Evolutionary conservation across 2,888 invertebrate species (phyloP).

Genomic region (Perizoma affinitatum): DNA sequence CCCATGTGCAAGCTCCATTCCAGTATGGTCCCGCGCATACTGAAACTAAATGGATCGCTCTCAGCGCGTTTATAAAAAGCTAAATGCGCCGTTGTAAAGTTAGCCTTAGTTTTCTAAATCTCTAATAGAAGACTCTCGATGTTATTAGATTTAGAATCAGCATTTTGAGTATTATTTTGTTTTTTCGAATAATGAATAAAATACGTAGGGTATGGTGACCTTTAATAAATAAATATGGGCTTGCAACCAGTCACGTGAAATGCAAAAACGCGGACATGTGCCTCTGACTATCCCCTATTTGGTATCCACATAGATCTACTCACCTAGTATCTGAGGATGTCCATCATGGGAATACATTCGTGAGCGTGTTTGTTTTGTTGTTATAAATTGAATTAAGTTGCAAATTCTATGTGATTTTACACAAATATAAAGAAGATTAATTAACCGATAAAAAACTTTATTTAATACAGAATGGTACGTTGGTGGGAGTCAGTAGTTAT

Average conservation of each 20-base stretch:
- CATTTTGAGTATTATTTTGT: constrained; percentile 21
- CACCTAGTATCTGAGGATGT: no score
- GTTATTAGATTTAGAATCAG: constrained; percentile 31
- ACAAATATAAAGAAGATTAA: not conserved
- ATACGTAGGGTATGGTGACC: no score
- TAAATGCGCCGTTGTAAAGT: constrained; percentile 35
- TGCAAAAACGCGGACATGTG: no score
- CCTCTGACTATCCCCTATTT: no score
- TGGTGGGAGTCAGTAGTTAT: no score
- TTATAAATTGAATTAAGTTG: no score
- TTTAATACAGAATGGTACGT: no score
- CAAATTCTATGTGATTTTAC: no score
- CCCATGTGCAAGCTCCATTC: constrained; percentile 38
- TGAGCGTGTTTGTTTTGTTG: no score
- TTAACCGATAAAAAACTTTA: not conserved
- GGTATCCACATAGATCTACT: no score
- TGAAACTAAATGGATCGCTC: constrained; percentile 35
- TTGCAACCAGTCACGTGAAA: not conserved
- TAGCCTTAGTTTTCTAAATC: constrained; percentile 34
- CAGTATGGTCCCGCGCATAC: constrained; percentile 32
- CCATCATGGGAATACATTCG: no score
- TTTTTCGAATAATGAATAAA: constrained; percentile 24
- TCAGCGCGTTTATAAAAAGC: constrained; percentile 31
- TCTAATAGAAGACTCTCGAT: constrained; percentile 33
- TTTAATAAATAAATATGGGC: no score